A percentile compares a stretch with the other conserved stretches of the same genome.
These are phyloP conservation scores for Zaprionus kolodkinae DNA, from an alignment of 1,140 invertebrate species.

Conservation along the genomic window DNA sequence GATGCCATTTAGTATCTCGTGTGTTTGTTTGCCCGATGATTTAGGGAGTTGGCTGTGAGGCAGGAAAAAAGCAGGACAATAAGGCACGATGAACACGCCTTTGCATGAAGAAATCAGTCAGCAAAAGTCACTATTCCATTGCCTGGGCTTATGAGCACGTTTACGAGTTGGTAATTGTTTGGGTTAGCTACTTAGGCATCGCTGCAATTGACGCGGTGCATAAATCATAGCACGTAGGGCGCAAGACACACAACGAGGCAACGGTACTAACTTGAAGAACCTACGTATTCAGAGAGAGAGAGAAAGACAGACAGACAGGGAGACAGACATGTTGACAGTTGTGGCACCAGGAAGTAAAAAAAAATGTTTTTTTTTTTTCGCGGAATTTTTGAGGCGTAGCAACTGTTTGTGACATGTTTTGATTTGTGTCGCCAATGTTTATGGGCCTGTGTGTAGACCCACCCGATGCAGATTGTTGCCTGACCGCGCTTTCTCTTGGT, in stretches of 20 bases:
- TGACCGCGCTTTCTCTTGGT: conserved; percentile 1
- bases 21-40: conserved; percentile 70
- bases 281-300: background rate
- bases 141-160: conserved; percentile 30
- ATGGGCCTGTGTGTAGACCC: conserved; percentile 59
- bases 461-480: conserved; percentile 43
- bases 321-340: conserved; percentile 47
- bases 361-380: conserved; percentile 50
- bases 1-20: conserved; percentile 41
- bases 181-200: conserved; percentile 46
- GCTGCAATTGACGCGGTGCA: conserved; percentile 46
- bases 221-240: conserved; percentile 58
- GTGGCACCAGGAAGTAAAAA: conserved; percentile 73
- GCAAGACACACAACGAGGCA: background rate
- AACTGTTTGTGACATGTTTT: conserved; percentile 83
- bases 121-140: conserved; percentile 13
- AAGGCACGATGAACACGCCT: background rate
- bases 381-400: conserved; percentile 78
- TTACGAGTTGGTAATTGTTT: conserved; percentile 54
- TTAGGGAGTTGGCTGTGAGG: conserved; percentile 63
- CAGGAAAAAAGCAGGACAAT: conserved; percentile 63
- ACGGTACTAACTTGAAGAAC: background rate
- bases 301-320: background rate
- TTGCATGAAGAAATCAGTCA: conserved; percentile 4
- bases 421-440: conserved; percentile 80